Evolutionary conservation across 2,888 invertebrate species (phyloP).

Genomic region (Nipponacmea schrenckii): DNA sequence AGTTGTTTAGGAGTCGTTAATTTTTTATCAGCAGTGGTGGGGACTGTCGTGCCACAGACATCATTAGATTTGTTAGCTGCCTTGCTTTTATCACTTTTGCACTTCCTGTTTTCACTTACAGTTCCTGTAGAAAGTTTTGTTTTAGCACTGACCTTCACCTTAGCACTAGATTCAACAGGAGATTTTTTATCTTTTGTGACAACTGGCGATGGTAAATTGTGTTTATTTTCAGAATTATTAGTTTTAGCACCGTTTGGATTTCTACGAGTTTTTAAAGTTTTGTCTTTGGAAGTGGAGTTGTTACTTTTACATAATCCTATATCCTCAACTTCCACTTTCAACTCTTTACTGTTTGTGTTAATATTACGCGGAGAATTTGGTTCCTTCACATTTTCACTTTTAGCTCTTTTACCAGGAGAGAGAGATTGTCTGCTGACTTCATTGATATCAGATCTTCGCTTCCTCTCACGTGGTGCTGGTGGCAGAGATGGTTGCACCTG

Average conservation of each 20-base stretch:
- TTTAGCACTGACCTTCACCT: constrained; percentile 20
- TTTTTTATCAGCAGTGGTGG: neutral
- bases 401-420: constrained; percentile 17
- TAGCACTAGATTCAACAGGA: constrained; percentile 9
- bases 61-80: neutral
- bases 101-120: constrained; percentile 16
- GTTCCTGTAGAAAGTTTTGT: constrained; percentile 10
- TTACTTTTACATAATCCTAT: neutral
- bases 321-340: constrained; percentile 13
- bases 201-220: constrained; percentile 8
- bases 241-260: constrained; percentile 12
- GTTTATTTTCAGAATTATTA: constrained; percentile 11
- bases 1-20: neutral
- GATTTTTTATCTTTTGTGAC: constrained; percentile 18
- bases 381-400: constrained; percentile 17
- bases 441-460: constrained; percentile 12
- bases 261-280: constrained; percentile 17
- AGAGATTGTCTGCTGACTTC: constrained; percentile 15
- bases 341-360: constrained; percentile 6
- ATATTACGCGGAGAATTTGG: constrained; percentile 9
- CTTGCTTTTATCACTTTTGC: constrained; percentile 18
- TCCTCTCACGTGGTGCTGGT: constrained; percentile 16
- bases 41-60: neutral
- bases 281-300: neutral
- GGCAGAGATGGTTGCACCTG: neutral